Evolutionary conservation across 2,888 invertebrate species (phyloP).

Genomic region (Asteroscopus sphinx): DNA sequence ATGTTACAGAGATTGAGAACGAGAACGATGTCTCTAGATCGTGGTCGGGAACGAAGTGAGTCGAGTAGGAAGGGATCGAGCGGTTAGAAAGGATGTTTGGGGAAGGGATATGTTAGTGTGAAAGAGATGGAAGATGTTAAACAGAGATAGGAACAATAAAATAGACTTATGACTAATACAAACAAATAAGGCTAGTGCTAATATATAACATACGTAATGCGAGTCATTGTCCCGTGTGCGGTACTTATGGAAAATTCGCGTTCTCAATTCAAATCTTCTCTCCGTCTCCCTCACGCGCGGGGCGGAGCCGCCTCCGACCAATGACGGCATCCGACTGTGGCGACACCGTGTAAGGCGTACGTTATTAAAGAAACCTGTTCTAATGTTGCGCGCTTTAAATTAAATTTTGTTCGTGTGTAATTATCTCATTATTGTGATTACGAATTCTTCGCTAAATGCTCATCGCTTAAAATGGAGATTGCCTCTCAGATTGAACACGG

Average conservation of each 20-base stretch:
- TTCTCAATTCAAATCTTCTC: conserved; percentile 89
- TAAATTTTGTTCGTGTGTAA: conserved; percentile 90
- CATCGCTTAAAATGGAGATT: conserved; percentile 85
- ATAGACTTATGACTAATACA: no score
- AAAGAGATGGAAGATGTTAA: no score
- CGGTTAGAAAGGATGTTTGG: no score
- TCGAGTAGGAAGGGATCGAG: no score
- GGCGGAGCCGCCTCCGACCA: conserved; percentile 89
- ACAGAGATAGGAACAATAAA: no score
- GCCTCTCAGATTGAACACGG: conserved; percentile 74
- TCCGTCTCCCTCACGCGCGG: conserved; percentile 88
- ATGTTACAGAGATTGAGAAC: no score
- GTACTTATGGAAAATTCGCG: conserved; percentile 90
- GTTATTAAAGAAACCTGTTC: conserved; percentile 90
- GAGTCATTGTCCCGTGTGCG: conserved; percentile 89
- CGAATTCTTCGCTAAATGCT: conserved; percentile 88
- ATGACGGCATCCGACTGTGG: conserved; percentile 86
- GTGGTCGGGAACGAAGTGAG: no score
- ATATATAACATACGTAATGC: no score
- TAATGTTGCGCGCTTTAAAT: conserved; percentile 90
- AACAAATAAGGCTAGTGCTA: no score
- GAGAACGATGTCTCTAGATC: no score
- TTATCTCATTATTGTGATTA: conserved; percentile 90
- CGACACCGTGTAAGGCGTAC: conserved; percentile 89
- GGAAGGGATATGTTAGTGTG: no score